Evolutionary conservation across 2,888 invertebrate species (phyloP), one percentile per base, ranked within the genome.

Genomic region (Caenorhabditis sp.): DNA sequence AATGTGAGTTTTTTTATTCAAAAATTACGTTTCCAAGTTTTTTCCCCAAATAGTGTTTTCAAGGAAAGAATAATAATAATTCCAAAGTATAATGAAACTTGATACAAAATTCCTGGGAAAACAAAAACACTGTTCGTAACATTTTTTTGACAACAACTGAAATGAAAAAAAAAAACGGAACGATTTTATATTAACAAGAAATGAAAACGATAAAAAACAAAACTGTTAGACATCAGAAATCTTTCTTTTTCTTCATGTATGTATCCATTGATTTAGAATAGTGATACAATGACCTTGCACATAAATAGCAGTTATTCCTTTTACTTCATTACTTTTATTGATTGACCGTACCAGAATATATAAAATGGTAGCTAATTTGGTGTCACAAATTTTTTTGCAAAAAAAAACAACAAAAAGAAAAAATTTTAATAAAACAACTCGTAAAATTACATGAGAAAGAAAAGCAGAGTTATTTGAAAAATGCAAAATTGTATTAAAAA

Each of bases 401-500:
- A 6, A 36, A 19, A 58, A 58, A 27, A n/a, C 6, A 8, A 58
- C 2, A 58, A 31, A 37, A 31, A 21, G 58, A 37, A 21, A 43
- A 43, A 17, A 17, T 10, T 10, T 10, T 17, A 14, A 10, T 21
- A 51, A 17, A 23, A 19, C 21, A 51, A 51, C 51, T 51, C 51
- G 51, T 51, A 51, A 51, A 3, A 51, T n/a, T 23, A 23, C 5
- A 17, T 10, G 51, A 51, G 21, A 21, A 51, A 21, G n/a, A 43
- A 23, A 50, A 68, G 17, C 23, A 26, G 37, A 24, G 36, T 24
- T 50, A 14, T 53, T 51, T 43, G n/a, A 61, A 49, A 59, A 49
- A 14, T 53, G 43, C 54, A 71, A 23, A 21, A 65, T 1, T 43
- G 51, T n/a, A 21, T 37, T n/a, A 27, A 63, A 64, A 31, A 60